phyloP scores from a whole-genome alignment of 2,113 vertebrate species.

The Gambusia holbrooki region DNA sequence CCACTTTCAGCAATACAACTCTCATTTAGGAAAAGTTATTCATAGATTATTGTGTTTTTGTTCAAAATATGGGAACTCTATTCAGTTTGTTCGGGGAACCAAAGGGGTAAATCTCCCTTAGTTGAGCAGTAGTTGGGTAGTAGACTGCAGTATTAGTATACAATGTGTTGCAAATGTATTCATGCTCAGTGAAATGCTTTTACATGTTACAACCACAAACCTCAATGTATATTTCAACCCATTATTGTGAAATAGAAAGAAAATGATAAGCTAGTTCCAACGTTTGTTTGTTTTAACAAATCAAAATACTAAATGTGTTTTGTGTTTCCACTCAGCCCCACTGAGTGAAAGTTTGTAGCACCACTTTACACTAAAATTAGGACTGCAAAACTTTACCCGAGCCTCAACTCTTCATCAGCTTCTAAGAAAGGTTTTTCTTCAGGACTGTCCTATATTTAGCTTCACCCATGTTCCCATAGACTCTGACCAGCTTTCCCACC shows the following conservation, averaged over 20 bases:
- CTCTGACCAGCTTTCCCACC: background rate
- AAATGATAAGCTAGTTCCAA: too few species aligned
- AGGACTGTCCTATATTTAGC: background rate
- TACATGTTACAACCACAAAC: background rate
- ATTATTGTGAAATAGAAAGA: background rate
- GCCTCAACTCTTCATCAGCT: background rate
- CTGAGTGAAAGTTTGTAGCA: background rate
- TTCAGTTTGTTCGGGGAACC: background rate
- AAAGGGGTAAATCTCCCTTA: background rate
- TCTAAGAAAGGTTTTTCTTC: background rate
- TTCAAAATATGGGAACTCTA: constrained; percentile 1
- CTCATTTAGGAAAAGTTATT: background rate
- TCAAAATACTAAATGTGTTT: too few species aligned
- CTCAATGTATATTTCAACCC: background rate
- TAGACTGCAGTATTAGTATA: background rate
- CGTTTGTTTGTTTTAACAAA: too few species aligned
- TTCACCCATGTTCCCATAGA: background rate
- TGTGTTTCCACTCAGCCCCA: too few species aligned
- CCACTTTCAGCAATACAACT: background rate
- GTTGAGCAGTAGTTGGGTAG: background rate
- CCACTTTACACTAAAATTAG: too few species aligned
- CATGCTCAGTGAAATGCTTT: background rate
- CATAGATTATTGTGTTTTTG: background rate
- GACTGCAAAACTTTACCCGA: background rate
- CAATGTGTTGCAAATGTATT: background rate